These are phyloP conservation scores for Micrastur ruficollis DNA, from an alignment of 2,797 vertebrate genomes.

Conservation along the genomic window DNA sequence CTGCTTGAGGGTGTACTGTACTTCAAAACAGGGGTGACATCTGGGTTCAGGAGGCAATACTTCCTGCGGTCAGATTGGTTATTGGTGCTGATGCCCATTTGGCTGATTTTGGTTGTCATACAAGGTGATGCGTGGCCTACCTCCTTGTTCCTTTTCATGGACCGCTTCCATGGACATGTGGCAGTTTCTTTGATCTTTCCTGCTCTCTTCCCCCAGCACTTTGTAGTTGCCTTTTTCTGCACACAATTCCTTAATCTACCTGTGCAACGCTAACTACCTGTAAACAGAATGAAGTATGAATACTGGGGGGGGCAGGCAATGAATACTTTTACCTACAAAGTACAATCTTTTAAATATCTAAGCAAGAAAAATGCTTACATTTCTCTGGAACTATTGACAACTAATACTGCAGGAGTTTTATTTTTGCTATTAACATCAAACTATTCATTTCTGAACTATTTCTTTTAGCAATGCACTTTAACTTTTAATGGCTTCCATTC, in stretches of 20 bases:
- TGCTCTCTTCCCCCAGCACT: neutral
- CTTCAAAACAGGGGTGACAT: neutral
- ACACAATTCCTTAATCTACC: neutral
- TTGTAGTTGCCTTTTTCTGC: neutral
- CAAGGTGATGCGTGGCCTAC: fast-evolving
- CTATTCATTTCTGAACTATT: neutral
- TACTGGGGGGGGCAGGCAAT: fast-evolving
- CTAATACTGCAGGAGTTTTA: neutral
- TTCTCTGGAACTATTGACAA: neutral
- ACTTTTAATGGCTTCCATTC: neutral
- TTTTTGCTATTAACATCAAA: neutral
- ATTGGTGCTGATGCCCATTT: neutral
- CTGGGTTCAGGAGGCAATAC: neutral
- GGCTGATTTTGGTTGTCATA: neutral
- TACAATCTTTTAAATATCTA: neutral
- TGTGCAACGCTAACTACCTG: neutral
- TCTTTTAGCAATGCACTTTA: neutral
- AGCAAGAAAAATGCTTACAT: neutral
- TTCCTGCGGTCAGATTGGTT: neutral
- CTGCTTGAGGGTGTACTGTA: neutral
- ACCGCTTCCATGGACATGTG: fast-evolving
- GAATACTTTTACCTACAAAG: neutral
- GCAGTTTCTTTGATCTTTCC: neutral
- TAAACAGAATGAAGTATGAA: neutral
- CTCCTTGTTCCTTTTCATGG: neutral